Evolutionary conservation across 2,888 invertebrate species (phyloP).

Genomic region (Lysandra coridon): DNA sequence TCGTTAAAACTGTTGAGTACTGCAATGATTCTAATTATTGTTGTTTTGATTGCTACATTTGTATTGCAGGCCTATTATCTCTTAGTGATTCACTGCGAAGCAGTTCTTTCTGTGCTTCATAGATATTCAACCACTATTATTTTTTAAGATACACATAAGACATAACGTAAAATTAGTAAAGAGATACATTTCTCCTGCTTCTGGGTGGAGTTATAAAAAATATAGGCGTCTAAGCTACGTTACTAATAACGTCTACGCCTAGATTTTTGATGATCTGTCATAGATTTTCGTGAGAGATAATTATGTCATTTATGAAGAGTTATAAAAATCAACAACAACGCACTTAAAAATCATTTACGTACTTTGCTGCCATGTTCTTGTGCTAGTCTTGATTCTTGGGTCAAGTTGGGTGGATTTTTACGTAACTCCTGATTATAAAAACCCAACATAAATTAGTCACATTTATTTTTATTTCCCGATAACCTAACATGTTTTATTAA

Average conservation of each 20-base stretch:
- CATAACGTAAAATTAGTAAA: too few relatives aligned
- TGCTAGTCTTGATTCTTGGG: neutral
- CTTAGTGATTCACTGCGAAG: neutral
- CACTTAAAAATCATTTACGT: too few relatives aligned
- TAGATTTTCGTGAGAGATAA: too few relatives aligned
- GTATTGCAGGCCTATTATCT: neutral
- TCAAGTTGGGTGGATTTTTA: neutral
- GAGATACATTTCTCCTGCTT: too few relatives aligned
- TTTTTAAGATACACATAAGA: too few relatives aligned
- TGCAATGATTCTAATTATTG: neutral
- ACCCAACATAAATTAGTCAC: conserved; percentile 5
- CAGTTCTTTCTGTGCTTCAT: too few relatives aligned
- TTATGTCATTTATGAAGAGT: neutral
- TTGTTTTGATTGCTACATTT: neutral
- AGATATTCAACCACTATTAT: too few relatives aligned
- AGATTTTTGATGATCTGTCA: too few relatives aligned
- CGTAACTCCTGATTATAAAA: neutral
- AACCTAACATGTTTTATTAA: conserved; percentile 20
- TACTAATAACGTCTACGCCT: too few relatives aligned
- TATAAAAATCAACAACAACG: neutral
- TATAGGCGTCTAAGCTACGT: too few relatives aligned
- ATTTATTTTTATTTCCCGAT: conserved; percentile 12
- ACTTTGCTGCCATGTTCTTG: neutral
- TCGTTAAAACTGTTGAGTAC: neutral
- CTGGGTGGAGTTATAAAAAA: too few relatives aligned